phyloP scores from a whole-genome alignment of 2,113 vertebrate genomes.

The Axis porcinus region DNA sequence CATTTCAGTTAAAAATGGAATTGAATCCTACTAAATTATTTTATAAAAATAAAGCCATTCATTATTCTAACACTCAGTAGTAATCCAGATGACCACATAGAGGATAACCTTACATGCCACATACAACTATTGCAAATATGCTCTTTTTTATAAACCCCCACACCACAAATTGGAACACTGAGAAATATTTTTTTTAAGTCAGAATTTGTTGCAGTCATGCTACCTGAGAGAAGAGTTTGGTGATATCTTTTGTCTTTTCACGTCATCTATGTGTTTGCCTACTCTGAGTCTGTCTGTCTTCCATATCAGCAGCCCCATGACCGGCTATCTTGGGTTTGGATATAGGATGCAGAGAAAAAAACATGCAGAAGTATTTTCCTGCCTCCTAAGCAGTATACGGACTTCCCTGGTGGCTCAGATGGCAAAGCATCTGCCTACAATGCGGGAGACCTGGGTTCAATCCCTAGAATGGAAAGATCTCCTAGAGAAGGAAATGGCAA shows the following conservation, averaged over 20 bases:
- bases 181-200: background rate
- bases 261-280: background rate
- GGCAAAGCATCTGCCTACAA: background rate
- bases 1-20: background rate
- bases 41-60: background rate
- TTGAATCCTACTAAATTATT: background rate
- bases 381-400: accelerated
- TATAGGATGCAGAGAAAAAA: background rate
- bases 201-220: background rate
- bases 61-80: background rate
- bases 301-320: background rate
- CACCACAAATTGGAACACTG: background rate
- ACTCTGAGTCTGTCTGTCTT: background rate
- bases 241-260: background rate
- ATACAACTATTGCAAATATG: background rate
- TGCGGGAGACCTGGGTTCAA: background rate
- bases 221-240: background rate
- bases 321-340: background rate
- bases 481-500: background rate
- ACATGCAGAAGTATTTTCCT: background rate
- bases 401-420: background rate
- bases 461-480: background rate
- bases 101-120: background rate
- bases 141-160: background rate
- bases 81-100: background rate